A percentile compares a stretch with the other conserved stretches of the same genome.
Conservation (phyloP, 2,113 vertebrate species). For the Murina feae region DNA sequence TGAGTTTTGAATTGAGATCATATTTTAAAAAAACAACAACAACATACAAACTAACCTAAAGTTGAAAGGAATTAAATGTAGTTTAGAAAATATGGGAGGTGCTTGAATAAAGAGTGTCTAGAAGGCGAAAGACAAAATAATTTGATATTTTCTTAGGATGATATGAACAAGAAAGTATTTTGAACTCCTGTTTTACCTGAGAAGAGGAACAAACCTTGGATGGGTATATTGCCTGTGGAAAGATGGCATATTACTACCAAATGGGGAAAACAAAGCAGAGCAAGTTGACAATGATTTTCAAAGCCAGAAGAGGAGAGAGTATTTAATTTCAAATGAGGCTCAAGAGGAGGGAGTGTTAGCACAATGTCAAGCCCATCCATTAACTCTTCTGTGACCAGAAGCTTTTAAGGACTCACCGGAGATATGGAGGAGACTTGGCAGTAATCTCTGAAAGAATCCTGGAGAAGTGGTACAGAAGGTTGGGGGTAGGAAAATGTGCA, state of each 20-base stretch:
- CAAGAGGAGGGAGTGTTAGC: neutral
- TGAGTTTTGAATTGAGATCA: neutral
- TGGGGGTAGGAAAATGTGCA: neutral
- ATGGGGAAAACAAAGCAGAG: neutral
- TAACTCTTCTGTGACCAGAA: neutral
- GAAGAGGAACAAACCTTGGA: neutral
- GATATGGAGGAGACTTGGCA: neutral
- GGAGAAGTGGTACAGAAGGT: neutral
- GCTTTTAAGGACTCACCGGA: neutral
- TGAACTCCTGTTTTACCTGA: neutral
- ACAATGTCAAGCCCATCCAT: neutral
- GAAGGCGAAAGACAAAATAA: neutral
- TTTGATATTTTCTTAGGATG: neutral
- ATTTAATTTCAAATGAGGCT: neutral
- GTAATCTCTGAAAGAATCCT: neutral
- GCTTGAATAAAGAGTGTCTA: neutral
- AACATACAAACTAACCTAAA: neutral
- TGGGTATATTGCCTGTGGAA: neutral
- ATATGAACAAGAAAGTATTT: neutral
- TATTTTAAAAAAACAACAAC: neutral
- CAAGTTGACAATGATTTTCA: neutral
- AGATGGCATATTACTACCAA: neutral
- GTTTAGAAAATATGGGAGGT: neutral
- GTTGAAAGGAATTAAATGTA: neutral
- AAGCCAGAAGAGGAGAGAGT: neutral